Conservation (phyloP, 2,113 vertebrate genomes). For the Ovis aries region ARS-UI_Ramb_v3.0 NC_056064.1:53405001-53405500, state of each 20-base stretch:
- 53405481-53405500: neutral
- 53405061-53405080: neutral
- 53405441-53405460: conserved; percentile 99
- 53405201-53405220: neutral
- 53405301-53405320: neutral
- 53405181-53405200: neutral
- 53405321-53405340: conserved; percentile 96
- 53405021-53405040: neutral
- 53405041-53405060: neutral
- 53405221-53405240: neutral
- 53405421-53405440: conserved; percentile 97
- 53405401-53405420: conserved; percentile 94
- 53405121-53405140: neutral
- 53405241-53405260: neutral
- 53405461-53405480: conserved; percentile 82
- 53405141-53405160: neutral
- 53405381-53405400: conserved; percentile 93
- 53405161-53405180: neutral
- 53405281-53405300: neutral
- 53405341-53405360: conserved; percentile 97
- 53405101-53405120: neutral
- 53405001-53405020: neutral
- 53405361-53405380: conserved; percentile 96
- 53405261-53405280: neutral
- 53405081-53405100: neutral